phyloP scores from a whole-genome alignment of 2,888 invertebrate genomes.

The Keiferia lycopersicella region DNA sequence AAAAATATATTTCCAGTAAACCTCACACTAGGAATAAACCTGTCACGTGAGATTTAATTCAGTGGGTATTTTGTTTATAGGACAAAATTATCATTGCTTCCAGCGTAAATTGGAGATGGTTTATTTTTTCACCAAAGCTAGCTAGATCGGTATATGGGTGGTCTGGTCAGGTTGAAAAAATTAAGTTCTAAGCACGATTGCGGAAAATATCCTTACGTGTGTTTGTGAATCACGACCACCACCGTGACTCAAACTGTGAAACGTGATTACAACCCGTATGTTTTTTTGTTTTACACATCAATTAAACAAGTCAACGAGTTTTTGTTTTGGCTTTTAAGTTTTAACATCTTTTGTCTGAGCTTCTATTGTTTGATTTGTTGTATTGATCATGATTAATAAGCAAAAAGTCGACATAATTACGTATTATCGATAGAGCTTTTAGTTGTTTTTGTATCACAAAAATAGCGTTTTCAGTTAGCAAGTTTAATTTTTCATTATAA shows the following conservation, averaged over 20 bases:
- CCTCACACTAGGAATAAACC: no score
- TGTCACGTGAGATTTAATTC: no score
- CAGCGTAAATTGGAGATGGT: background rate
- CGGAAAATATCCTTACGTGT: constrained; percentile 55
- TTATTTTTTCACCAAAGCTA: background rate
- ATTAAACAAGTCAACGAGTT: constrained; percentile 50
- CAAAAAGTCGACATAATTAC: constrained; percentile 26
- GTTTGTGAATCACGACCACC: constrained; percentile 49
- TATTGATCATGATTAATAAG: constrained; percentile 38
- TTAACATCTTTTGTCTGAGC: constrained; percentile 40
- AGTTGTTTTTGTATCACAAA: constrained; percentile 15
- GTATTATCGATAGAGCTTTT: constrained; percentile 19
- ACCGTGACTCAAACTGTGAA: constrained; percentile 40
- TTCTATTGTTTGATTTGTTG: constrained; percentile 29
- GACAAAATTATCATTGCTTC: background rate
- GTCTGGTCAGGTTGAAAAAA: constrained; percentile 41
- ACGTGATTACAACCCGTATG: constrained; percentile 14
- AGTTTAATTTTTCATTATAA: background rate
- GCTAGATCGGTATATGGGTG: no score
- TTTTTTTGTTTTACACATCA: constrained; percentile 34
- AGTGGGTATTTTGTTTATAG: no score
- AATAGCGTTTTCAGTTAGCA: background rate
- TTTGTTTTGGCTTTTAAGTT: constrained; percentile 44
- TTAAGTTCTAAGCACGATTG: constrained; percentile 58
- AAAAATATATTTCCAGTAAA: no score